A percentile compares a stretch with the other conserved stretches of the same genome.
Conservation (phyloP, 2,888 invertebrate species). For the Amphimallon solstitiale region DNA sequence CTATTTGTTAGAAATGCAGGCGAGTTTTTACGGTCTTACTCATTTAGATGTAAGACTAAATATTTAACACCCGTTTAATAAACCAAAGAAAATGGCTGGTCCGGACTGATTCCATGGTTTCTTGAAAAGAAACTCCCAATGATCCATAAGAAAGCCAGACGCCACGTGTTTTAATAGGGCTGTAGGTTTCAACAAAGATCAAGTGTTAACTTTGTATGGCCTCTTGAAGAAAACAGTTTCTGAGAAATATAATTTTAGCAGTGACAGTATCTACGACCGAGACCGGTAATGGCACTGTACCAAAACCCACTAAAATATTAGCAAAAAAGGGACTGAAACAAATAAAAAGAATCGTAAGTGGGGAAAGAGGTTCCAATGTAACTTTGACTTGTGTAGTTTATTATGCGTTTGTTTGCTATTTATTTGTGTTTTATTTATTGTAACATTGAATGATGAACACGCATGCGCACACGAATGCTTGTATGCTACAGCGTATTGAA, state of each 20-base stretch:
- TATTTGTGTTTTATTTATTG: too few species aligned
- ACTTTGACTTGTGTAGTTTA: conserved; percentile 4
- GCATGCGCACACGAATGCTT: too few species aligned
- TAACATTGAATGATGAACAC: too few species aligned
- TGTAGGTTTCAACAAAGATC: conserved; percentile 47
- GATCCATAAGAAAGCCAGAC: conserved; percentile 44
- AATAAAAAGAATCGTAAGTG: too few species aligned
- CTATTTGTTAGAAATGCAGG: too few species aligned
- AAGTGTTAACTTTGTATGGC: conserved; percentile 46
- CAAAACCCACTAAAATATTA: conserved; percentile 53
- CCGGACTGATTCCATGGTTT: too few species aligned
- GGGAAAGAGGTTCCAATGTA: background rate
- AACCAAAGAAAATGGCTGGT: too few species aligned
- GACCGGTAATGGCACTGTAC: conserved; percentile 56
- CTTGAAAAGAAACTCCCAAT: conserved; percentile 22
- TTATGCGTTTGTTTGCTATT: too few species aligned
- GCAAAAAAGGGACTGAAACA: conserved; percentile 49
- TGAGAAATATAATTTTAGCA: conserved; percentile 40
- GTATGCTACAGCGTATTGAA: too few species aligned
- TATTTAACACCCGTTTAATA: too few species aligned
- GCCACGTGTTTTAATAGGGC: conserved; percentile 44
- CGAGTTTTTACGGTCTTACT: too few species aligned
- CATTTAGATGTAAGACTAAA: too few species aligned
- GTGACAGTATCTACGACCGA: conserved; percentile 54
- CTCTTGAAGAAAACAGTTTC: conserved; percentile 45